A percentile compares a stretch with the other conserved stretches of the same genome.
Evolutionary conservation across 2,113 vertebrate genomes (phyloP).

Genomic region (Campylorhamphus procurvoides): DNA sequence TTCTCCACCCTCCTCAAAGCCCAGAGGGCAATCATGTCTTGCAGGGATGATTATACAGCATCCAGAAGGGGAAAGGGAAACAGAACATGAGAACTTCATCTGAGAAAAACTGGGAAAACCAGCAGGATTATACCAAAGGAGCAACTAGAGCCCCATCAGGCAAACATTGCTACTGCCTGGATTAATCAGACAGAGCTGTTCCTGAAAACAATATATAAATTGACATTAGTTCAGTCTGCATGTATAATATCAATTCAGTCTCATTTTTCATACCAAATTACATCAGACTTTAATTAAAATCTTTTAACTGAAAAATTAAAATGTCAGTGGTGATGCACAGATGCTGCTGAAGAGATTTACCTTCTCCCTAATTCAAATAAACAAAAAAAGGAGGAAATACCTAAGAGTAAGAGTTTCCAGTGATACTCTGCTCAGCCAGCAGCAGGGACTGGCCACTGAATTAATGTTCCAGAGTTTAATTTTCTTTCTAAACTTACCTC

Average conservation of each 20-base stretch:
- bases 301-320: conserved; percentile 66
- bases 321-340: conserved; percentile 32
- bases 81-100: not conserved
- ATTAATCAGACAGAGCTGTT: conserved; percentile 6
- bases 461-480: not conserved
- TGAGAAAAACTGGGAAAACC: not conserved
- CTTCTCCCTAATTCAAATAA: not conserved
- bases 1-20: not conserved
- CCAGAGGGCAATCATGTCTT: not conserved
- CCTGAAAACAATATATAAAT: not conserved
- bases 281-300: conserved; percentile 61
- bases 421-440: not conserved
- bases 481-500: not conserved
- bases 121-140: not conserved
- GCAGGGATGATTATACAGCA: not conserved
- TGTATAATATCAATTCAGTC: not conserved
- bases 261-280: conserved; percentile 50
- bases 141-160: not conserved
- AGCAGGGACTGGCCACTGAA: not conserved
- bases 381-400: not conserved
- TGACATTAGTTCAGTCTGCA: not conserved
- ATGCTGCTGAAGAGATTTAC: conserved; percentile 10
- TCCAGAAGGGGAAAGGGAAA: not conserved
- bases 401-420: not conserved
- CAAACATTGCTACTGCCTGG: not conserved